These are phyloP conservation scores for Ictalurus punctatus DNA, from an alignment of 2,113 vertebrate species.

Conservation along the genomic window DNA sequence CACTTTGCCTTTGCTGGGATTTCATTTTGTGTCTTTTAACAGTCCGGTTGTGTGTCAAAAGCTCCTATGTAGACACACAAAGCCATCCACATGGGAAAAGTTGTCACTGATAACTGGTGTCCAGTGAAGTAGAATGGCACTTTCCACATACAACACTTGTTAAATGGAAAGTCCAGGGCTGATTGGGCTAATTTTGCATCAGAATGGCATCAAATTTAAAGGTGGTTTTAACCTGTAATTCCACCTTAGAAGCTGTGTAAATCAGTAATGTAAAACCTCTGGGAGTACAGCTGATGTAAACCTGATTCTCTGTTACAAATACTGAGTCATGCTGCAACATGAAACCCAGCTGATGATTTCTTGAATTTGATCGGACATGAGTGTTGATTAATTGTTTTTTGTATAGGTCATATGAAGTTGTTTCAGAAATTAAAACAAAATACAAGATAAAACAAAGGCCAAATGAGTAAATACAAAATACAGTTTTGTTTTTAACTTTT, in stretches of 20 bases:
- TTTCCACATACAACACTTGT: conserved; percentile 61
- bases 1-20: not conserved
- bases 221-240: conserved; percentile 59
- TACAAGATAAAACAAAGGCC: too few relatives aligned
- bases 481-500: too few relatives aligned
- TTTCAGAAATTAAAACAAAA: too few relatives aligned
- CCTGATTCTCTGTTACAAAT: not conserved
- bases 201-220: not conserved
- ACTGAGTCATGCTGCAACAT: not conserved
- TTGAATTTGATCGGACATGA: not conserved
- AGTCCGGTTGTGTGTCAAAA: conserved; percentile 26
- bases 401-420: too few relatives aligned
- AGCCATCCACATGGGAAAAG: conserved; percentile 63
- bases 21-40: not conserved
- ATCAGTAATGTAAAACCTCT: conserved; percentile 23
- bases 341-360: not conserved
- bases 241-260: conserved; percentile 39
- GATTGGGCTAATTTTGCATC: conserved; percentile 7
- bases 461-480: too few relatives aligned
- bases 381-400: not conserved
- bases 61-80: conserved; percentile 53
- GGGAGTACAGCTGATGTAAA: not conserved
- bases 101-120: conserved; percentile 73
- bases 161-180: conserved; percentile 55
- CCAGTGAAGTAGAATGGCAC: conserved; percentile 63